Base-by-base conservation (phyloP, 1,140 invertebrate species). In the Hormaphis cornu region DNA sequence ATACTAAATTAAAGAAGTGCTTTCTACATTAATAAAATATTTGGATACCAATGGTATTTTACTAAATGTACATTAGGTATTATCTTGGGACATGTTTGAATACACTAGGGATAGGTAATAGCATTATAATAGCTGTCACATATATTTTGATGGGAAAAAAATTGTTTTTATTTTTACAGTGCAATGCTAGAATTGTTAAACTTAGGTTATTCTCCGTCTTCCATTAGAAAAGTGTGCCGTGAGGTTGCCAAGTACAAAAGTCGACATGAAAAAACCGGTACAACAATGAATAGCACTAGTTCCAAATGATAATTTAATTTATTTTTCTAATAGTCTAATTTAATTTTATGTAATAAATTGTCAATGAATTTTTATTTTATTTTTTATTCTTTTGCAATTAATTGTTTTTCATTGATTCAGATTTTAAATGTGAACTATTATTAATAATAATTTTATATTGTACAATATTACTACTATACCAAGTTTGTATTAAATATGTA, bases 231-330 rank as follows among this genome's bases (percentile, higher is more conserved):
- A 66, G 61, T 22, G 0, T 66, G 44, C 9, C 61, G 61, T n/a
- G 61, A 66, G 28, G 14, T 66, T 16, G 61, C 61, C 44, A 66
- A 66, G 14, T 66, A 66, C 9, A 66, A 66, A 50, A 66, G 61
- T 66, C 61, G 61, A 48, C 61, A 66, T 37, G 61, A 66, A 50
- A 66, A 48, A 16, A 58, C 54, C 24, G 33, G 33, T 58, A 30
- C 44, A 9, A 46, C 42, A 12, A 22, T 66, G 7, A 46, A 66
- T 48, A 66, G 61, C 35, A 48, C 6, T 8, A 66, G 28, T 24
- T 50, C 44, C 0, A 66, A 66, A 50, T 66, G 24, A 9, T 24
- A 24, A 12, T 66, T 9, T 24, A 63, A 16, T 53, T 28, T 53
- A 26, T 42, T 42, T n/a, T 50, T 24, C 20, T 18, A 1, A 16